A percentile compares a stretch with the other conserved stretches of the same genome.
Evolutionary conservation across 2,888 invertebrate genomes (phyloP).

Genomic region (Phlogophora meticulosa): DNA sequence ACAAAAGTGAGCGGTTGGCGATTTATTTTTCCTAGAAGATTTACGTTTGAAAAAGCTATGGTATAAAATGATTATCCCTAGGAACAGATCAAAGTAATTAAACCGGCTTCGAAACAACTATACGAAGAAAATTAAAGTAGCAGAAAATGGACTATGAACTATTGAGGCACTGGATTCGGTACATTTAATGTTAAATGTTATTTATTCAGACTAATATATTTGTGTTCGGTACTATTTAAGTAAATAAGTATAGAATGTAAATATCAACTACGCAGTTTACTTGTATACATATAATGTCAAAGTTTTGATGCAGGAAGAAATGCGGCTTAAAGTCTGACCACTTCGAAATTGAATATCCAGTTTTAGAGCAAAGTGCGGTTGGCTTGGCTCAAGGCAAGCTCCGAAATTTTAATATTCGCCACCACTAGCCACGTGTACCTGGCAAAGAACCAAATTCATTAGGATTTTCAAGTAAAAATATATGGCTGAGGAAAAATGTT

Average conservation of each 20-base stretch:
- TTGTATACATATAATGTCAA: not conserved
- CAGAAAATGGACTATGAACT: too few species aligned
- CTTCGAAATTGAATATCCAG: conserved; percentile 26
- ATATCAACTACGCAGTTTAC: too few species aligned
- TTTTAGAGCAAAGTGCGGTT: not conserved
- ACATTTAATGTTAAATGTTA: too few species aligned
- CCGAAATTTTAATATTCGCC: conserved; percentile 41
- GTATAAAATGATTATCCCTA: too few species aligned
- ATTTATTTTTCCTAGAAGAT: conserved; percentile 1
- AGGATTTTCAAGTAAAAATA: conserved; percentile 30
- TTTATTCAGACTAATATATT: too few species aligned
- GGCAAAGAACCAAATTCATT: conserved; percentile 50
- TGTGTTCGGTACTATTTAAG: too few species aligned
- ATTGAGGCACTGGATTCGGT: too few species aligned
- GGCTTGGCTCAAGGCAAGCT: conserved; percentile 13
- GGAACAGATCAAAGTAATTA: not conserved
- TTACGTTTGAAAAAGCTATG: not conserved
- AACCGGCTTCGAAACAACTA: not conserved
- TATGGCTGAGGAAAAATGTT: conserved; percentile 9
- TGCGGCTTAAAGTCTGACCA: conserved; percentile 1
- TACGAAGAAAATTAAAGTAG: not conserved
- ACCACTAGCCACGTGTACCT: conserved; percentile 36
- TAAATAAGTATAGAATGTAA: too few species aligned
- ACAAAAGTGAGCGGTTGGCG: conserved; percentile 34
- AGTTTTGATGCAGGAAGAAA: conserved; percentile 24